Conservation (phyloP, 1,140 invertebrate species). For the Popillia japonica region DNA sequence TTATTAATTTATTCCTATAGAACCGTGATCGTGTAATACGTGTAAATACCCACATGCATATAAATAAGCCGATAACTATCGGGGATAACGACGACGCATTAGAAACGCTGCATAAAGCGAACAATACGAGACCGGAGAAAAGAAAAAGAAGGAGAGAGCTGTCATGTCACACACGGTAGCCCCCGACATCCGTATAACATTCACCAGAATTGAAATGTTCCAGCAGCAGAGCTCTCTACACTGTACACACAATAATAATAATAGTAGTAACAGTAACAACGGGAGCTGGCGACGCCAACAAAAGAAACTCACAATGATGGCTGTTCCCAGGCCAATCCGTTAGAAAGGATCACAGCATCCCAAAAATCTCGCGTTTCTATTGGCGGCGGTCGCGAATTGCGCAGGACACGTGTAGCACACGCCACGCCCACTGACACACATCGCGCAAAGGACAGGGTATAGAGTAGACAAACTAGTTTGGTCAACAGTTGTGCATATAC, state of each 20-base stretch:
- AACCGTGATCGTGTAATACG: not conserved
- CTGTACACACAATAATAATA: too few species aligned
- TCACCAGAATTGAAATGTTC: constrained; percentile 58
- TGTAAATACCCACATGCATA: constrained; percentile 42
- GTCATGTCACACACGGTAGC: constrained; percentile 59
- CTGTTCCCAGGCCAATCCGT: constrained; percentile 57
- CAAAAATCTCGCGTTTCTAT: constrained; percentile 43
- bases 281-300: constrained; percentile 16
- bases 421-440: constrained; percentile 48
- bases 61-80: constrained; percentile 45
- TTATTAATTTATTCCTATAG: constrained; percentile 5
- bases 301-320: constrained; percentile 56
- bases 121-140: constrained; percentile 44
- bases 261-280: not conserved
- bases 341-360: constrained; percentile 51
- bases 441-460: constrained; percentile 24
- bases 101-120: constrained; percentile 48
- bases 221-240: constrained; percentile 21
- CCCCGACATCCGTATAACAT: constrained; percentile 56
- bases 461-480: constrained; percentile 35
- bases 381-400: constrained; percentile 48
- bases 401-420: constrained; percentile 49
- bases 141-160: constrained; percentile 48
- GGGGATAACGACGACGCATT: constrained; percentile 45
- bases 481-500: constrained; percentile 36